Percentiles rank a stretch among this genome's conserved stretches.
phyloP scores from a whole-genome alignment of 2,888 invertebrate genomes.

The Emmelina monodactyla region DNA sequence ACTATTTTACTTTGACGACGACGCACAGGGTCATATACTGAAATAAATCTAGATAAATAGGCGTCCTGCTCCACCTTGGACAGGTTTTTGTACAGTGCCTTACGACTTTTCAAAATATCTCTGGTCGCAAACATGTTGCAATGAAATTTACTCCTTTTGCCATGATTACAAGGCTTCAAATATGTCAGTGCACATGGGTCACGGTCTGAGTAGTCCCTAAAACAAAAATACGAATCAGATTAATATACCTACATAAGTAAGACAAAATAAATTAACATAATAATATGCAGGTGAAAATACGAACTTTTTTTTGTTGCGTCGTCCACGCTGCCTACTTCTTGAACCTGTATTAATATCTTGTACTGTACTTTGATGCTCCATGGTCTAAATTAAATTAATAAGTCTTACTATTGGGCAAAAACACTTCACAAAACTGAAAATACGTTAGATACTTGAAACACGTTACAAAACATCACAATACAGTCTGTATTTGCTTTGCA shows the following conservation, averaged over 20 bases:
- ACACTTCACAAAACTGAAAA: background rate
- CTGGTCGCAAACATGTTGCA: constrained; percentile 1
- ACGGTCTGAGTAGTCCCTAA: constrained; percentile 1
- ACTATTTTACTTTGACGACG: constrained; percentile 1
- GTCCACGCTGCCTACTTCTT: constrained; percentile 1
- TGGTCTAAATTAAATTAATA: background rate
- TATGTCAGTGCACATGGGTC: background rate
- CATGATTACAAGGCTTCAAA: constrained; percentile 1
- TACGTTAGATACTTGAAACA: background rate
- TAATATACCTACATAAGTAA: background rate
- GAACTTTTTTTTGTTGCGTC: background rate
- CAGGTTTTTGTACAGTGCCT: constrained; percentile 1
- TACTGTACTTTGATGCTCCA: background rate
- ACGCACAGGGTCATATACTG: constrained; percentile 1
- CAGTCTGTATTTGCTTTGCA: background rate
- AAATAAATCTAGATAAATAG: too few species aligned
- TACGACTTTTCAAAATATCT: background rate
- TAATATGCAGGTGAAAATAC: background rate
- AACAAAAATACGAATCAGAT: constrained; percentile 1
- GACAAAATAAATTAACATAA: constrained; percentile 1
- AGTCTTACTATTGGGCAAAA: background rate
- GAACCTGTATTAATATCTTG: background rate
- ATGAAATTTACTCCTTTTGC: background rate
- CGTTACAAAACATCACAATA: background rate
- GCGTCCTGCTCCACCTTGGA: too few species aligned